These are phyloP conservation scores for Cryptotermes secundus DNA, from an alignment of 1,140 invertebrate genomes.

Conservation along the genomic window DNA sequence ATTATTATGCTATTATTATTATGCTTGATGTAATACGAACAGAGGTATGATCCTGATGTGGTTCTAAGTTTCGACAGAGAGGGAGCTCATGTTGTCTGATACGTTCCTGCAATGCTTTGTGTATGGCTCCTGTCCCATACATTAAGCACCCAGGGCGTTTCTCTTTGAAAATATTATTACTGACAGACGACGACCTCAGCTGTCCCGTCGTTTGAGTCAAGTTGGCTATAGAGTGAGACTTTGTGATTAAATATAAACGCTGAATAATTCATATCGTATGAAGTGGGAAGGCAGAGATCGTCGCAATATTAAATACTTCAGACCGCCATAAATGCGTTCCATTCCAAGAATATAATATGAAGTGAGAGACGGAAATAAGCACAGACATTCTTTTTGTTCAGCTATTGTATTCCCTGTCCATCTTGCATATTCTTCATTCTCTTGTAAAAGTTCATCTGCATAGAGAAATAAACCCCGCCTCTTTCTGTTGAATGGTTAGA, in stretches of 20 bases:
- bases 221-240: background rate
- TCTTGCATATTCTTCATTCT: background rate
- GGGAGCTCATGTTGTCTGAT: too few species aligned
- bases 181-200: too few species aligned
- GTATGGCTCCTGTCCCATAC: too few species aligned
- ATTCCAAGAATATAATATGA: background rate
- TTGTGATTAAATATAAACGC: background rate
- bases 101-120: too few species aligned
- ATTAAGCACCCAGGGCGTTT: too few species aligned
- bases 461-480: background rate
- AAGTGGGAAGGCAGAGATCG: background rate
- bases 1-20: too few species aligned
- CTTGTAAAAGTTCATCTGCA: background rate
- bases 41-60: too few species aligned
- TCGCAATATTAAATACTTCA: slow-evolving; percentile 9
- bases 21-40: too few species aligned
- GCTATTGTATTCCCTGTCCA: background rate
- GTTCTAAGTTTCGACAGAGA: too few species aligned
- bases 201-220: background rate
- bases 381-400: background rate
- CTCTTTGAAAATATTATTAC: too few species aligned
- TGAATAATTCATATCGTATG: slow-evolving; percentile 2
- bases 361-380: background rate
- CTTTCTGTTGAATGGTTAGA: background rate
- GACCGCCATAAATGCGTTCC: background rate